Conservation (phyloP, 1,140 invertebrate species). For the Heterodera carotae region DNA sequence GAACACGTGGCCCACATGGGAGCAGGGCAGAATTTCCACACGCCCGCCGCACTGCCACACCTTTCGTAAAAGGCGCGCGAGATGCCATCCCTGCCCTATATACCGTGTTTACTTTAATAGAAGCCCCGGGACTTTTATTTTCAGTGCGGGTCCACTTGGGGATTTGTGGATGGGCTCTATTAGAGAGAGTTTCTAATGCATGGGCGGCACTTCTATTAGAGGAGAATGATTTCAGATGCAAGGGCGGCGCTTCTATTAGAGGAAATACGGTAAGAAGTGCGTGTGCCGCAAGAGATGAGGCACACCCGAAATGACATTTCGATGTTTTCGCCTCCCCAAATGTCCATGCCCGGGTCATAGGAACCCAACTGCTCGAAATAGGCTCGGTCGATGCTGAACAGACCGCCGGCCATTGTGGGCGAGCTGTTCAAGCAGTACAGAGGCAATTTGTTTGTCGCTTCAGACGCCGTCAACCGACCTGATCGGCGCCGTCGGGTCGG, state of each 20-base stretch:
- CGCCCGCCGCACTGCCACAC: constrained; percentile 95
- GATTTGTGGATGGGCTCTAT: too few species aligned
- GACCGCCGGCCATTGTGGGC: constrained; percentile 90
- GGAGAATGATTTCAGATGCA: too few species aligned
- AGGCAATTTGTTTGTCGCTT: neutral
- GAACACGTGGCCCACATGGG: constrained; percentile 93
- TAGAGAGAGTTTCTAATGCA: too few species aligned
- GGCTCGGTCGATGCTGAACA: constrained; percentile 68
- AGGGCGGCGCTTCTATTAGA: too few species aligned
- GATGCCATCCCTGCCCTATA: neutral
- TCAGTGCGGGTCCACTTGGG: too few species aligned
- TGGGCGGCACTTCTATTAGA: too few species aligned
- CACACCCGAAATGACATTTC: constrained; percentile 85
- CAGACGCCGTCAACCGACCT: constrained; percentile 31
- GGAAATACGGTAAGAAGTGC: too few species aligned
- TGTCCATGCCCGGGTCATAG: constrained; percentile 65
- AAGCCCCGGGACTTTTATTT: too few species aligned
- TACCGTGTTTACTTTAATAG: too few species aligned
- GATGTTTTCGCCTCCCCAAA: constrained; percentile 76
- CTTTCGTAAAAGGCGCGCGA: constrained; percentile 69
- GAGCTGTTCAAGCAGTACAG: constrained; percentile 68
- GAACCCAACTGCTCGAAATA: constrained; percentile 82
- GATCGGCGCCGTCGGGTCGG: constrained; percentile 52
- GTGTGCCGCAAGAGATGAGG: constrained; percentile 56
- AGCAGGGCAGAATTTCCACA: constrained; percentile 85